phyloP scores from a whole-genome alignment of 2,888 invertebrate species.

The Barypeithes pellucidus region DNA sequence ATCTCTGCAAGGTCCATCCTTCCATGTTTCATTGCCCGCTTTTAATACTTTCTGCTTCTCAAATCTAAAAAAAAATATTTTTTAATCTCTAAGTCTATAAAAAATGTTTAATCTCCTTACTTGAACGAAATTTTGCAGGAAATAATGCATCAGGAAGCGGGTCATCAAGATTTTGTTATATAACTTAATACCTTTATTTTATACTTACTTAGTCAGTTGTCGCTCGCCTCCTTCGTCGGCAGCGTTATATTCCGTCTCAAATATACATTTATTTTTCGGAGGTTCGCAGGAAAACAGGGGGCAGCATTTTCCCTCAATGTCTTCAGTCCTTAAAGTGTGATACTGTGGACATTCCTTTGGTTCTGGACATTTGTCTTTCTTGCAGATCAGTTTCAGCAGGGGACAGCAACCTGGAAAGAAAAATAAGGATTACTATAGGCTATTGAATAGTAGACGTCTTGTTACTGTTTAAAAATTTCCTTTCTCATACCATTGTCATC shows the following conservation, averaged over 20 bases:
- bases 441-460: not conserved
- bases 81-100: too few relatives aligned
- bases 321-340: conserved; percentile 70
- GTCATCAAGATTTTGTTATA: too few relatives aligned
- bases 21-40: conserved; percentile 77
- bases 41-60: conserved; percentile 74
- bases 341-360: conserved; percentile 76
- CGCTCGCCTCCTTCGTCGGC: conserved; percentile 75
- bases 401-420: conserved; percentile 80
- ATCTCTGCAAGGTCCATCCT: conserved; percentile 80
- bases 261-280: conserved; percentile 79
- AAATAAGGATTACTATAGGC: not conserved
- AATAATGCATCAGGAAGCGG: too few relatives aligned
- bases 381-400: conserved; percentile 75
- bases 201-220: conserved; percentile 57
- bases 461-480: not conserved
- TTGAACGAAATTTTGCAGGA: too few relatives aligned
- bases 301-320: conserved; percentile 75
- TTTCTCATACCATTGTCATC: conserved; percentile 68
- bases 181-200: too few relatives aligned
- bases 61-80: conserved; percentile 49
- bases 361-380: conserved; percentile 76
- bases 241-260: conserved; percentile 74
- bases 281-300: conserved; percentile 77
- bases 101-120: too few relatives aligned